A percentile compares a stretch with the other conserved stretches of the same genome.
These are phyloP conservation scores for Naja naja DNA, from an alignment of 2,113 vertebrate genomes.

Conservation along the genomic window DNA sequence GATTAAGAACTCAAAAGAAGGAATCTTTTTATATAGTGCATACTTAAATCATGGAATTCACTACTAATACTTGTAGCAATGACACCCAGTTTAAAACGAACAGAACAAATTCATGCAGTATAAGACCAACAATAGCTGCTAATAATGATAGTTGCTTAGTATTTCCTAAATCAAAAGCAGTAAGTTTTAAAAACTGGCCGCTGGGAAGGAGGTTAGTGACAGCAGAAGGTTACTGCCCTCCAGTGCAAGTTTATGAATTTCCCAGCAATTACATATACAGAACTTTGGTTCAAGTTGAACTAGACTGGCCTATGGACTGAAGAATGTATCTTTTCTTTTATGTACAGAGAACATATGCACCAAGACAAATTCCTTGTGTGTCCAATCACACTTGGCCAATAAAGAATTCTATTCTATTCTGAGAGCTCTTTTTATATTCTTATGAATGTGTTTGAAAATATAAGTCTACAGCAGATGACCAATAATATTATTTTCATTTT, in stretches of 20 bases:
- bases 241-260: neutral
- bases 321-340: no score
- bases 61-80: neutral
- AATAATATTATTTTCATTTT: neutral
- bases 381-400: no score
- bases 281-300: neutral
- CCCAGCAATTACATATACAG: neutral
- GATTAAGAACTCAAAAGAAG: neutral
- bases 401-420: no score
- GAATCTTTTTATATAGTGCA: neutral
- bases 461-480: neutral
- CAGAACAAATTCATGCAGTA: neutral
- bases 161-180: neutral
- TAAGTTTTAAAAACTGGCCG: neutral
- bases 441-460: neutral
- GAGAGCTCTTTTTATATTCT: neutral
- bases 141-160: neutral
- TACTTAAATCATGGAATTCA: neutral
- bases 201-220: neutral
- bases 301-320: neutral
- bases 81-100: neutral
- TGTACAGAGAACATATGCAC: no score
- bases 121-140: neutral
- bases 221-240: neutral
- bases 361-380: no score